Evolutionary conservation across 2,888 invertebrate genomes (phyloP).

Genomic region (Nasonovia ribisnigri): DNA sequence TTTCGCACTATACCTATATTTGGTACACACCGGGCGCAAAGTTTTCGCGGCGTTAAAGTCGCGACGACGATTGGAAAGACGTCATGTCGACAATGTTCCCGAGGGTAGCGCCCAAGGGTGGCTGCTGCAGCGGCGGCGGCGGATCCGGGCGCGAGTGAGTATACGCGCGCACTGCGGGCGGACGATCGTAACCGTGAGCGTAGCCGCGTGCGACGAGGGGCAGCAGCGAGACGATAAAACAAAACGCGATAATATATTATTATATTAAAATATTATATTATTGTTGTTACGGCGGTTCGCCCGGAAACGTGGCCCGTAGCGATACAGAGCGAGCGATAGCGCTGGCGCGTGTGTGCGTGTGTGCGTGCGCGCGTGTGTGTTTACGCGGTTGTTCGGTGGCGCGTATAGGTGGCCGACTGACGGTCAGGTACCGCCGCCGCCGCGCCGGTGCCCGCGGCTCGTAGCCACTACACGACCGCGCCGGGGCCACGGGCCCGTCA

Average conservation of each 20-base stretch:
- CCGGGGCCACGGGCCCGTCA: constrained; percentile 39
- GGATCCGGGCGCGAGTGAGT: not conserved
- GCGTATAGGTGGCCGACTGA: constrained; percentile 63
- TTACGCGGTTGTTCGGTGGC: constrained; percentile 43
- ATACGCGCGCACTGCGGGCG: not conserved
- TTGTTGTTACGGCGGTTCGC: not conserved
- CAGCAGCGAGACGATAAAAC: not conserved
- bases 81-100: not conserved
- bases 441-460: constrained; percentile 59
- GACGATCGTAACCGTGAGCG: not conserved
- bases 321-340: constrained; percentile 8
- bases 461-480: constrained; percentile 24
- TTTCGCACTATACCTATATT: not conserved
- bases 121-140: not conserved
- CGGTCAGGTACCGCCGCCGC: constrained; percentile 48
- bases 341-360: not conserved
- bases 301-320: constrained; percentile 61
- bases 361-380: constrained; percentile 25
- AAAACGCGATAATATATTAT: not conserved
- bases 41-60: not conserved
- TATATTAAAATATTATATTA: not conserved
- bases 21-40: not conserved
- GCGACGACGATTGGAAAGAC: not conserved
- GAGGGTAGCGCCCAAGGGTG: constrained; percentile 12
- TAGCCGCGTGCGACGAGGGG: constrained; percentile 17